A percentile compares a stretch with the other conserved stretches of the same genome.
These are phyloP conservation scores for Drosophila fuyamai DNA, from an alignment of 1,140 invertebrate species.

Conservation along the genomic window DNA sequence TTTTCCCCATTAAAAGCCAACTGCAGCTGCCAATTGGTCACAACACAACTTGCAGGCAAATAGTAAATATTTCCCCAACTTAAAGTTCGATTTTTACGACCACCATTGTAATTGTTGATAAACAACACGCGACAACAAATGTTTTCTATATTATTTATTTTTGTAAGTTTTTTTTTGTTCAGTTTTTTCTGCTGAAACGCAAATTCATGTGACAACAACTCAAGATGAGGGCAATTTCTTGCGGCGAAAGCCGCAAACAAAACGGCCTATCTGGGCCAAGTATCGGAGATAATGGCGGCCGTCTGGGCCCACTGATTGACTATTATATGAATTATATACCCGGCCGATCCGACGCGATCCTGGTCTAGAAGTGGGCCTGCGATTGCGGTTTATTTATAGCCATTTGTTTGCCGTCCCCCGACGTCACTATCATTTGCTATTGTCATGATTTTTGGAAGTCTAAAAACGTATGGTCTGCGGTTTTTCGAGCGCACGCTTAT, in stretches of 20 bases:
- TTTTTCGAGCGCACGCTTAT: not conserved
- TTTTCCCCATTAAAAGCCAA: slow-evolving; percentile 17
- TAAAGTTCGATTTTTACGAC: slow-evolving; percentile 15
- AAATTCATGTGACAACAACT: slow-evolving; percentile 42
- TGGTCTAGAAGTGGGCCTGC: slow-evolving; percentile 11
- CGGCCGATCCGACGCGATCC: slow-evolving; percentile 5
- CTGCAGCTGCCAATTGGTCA: slow-evolving; percentile 15
- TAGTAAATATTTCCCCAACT: slow-evolving; percentile 19
- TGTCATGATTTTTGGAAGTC: slow-evolving; percentile 28
- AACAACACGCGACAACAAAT: slow-evolving; percentile 18
- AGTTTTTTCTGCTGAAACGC: slow-evolving; percentile 19
- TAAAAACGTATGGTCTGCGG: not conserved
- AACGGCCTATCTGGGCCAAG: slow-evolving; percentile 28
- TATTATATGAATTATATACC: slow-evolving; percentile 21
- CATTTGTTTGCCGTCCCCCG: slow-evolving; percentile 30
- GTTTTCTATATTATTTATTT: slow-evolving; percentile 7
- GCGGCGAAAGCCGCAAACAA: slow-evolving; percentile 31
- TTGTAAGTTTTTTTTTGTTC: not conserved
- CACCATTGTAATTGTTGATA: slow-evolving; percentile 28
- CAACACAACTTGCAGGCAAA: slow-evolving; percentile 2
- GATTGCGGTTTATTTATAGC: slow-evolving; percentile 34
- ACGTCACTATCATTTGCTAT: slow-evolving; percentile 27
- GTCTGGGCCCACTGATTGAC: slow-evolving; percentile 42
- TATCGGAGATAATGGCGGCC: slow-evolving; percentile 16
- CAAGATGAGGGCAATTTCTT: slow-evolving; percentile 18